A percentile compares a stretch with the other conserved stretches of the same genome.
Evolutionary conservation across 2,888 invertebrate genomes (phyloP).

Genomic region (Megaustenia siamemsis): DNA sequence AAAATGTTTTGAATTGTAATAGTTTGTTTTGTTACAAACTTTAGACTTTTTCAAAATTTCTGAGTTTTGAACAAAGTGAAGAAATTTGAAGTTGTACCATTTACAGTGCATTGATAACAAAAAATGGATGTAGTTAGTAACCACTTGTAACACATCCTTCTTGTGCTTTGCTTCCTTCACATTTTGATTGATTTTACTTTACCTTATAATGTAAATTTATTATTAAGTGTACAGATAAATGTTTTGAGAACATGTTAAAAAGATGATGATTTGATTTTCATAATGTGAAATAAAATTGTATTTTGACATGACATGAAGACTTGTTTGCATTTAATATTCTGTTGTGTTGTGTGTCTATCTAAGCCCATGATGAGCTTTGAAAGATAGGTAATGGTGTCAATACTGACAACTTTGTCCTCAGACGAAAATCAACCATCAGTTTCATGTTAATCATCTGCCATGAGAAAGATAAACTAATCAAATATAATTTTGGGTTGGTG

Average conservation of each 20-base stretch:
- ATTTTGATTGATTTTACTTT: constrained; percentile 29
- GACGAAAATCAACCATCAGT: background rate
- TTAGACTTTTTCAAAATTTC: background rate
- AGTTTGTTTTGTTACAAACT: too few species aligned
- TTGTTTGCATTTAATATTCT: constrained; percentile 45
- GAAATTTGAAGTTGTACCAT: constrained; percentile 7
- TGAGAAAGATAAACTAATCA: background rate
- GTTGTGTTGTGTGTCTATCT: constrained; percentile 50
- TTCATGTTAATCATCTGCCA: background rate
- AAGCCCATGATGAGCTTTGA: constrained; percentile 1
- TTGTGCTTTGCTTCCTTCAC: constrained; percentile 10
- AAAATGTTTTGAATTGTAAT: background rate
- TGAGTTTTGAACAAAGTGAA: background rate
- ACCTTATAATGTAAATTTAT: constrained; percentile 32
- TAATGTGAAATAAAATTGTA: constrained; percentile 49
- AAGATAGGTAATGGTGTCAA: constrained; percentile 55
- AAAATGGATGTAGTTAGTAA: background rate
- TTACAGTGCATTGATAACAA: too few species aligned
- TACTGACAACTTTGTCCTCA: background rate
- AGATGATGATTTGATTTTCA: constrained; percentile 35
- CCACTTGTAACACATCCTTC: background rate
- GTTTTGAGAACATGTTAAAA: constrained; percentile 36
- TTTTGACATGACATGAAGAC: constrained; percentile 27
- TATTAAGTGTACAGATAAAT: constrained; percentile 37
- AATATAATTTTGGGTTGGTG: constrained; percentile 23